Base-by-base conservation (phyloP, 2,888 invertebrate genomes). In the Chaitophorus viminalis region DNA sequence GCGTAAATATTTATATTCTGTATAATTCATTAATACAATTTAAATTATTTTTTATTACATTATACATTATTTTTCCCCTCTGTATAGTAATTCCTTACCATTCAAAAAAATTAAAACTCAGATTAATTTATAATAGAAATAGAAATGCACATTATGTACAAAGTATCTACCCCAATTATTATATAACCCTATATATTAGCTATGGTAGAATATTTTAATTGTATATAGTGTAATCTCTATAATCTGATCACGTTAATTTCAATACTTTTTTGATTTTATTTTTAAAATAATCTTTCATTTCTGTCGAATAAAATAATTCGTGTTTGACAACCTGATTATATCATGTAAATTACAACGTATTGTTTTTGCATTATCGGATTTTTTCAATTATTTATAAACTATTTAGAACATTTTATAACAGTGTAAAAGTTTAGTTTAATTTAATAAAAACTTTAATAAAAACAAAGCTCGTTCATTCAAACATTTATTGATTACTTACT, bases 71-170 rank as follows among this genome's bases (percentile, higher is more conserved):
- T 52, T 60, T 74, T 6, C n/a, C 36, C 17, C 33, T 54, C 82
- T 29, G 36, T 82, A 54, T 82, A 74, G 54, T 21, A 9, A 75
- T 39, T 17, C 21, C 39, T 5, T 39, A 39, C 39, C 6, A 60
- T 39, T 60, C 29, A 29, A 75, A 65, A n/a, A 18, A 65, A 65
- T 25, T 25, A 76, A 84, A 65, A 46, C 17, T 21, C 65, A 68
- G 5, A 68, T 52, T 33, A 68, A 68, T 76, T 46, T 84, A 11
- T 84, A 52, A 75, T 79, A 39, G 65, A 76, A 46, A 77, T 85
- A 85, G 76, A 85, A 77, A 77, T 77, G 76, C 76, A 85, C 76
- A 68, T 5, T 18, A 77, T 85, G 84, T 85, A 85, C 46, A 76
- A 77, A 77, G 65, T 85, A 85, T 68, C 39, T 8, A 25, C 46